Base-by-base conservation (phyloP, 92 coral and sea anemone genomes). In the Scolanthus callimorphus region DNA sequence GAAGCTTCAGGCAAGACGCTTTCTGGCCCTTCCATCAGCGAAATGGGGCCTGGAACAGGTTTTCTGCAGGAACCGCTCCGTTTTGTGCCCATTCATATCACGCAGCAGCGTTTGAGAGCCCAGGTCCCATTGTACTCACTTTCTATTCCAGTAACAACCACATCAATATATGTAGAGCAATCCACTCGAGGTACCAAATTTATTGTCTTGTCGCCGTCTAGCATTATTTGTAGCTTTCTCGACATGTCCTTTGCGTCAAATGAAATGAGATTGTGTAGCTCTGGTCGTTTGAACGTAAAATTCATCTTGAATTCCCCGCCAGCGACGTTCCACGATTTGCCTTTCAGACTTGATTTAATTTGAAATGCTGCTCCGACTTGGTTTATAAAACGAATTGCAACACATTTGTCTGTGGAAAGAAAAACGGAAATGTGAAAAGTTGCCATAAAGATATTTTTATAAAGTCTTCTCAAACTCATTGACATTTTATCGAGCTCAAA, bases 201-300 rank as follows among this genome's bases (percentile, higher is more conserved):
- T 44, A 92, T 92, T 1, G 94, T 89, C 43, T 76, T 86, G 34
- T 88, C 98, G 13, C 96, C 96, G 62, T 92, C 98, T 38, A 92
- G 61, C 23, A 73, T 65, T 25, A 91, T 71, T 44, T 62, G 55
- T 17, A 63, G 57, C 37, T 57, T 60, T 4, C 74, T 71, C 11
- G 53, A 60, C 1, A 72, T 84, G 43, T 92, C 98, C 6, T 60
- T 39, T 17, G 75, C 98, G 25, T 49, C 76, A 39, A 92, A 89
- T 8, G 85, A 84, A 28, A 92, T 70, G 48, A 84, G 84, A 51
- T 81, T 84, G 59, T 83, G 91, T 37, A 89, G 72, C 53, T 90
- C 78, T 2, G 96, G 88, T 13, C 91, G 83, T 57, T 76, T 80
- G 49, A 92, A 92, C 11, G 96, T 84, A 45, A 80, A 80, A 34